Conservation (phyloP, 1,140 invertebrate genomes). For the Anastatus disparis region DNA sequence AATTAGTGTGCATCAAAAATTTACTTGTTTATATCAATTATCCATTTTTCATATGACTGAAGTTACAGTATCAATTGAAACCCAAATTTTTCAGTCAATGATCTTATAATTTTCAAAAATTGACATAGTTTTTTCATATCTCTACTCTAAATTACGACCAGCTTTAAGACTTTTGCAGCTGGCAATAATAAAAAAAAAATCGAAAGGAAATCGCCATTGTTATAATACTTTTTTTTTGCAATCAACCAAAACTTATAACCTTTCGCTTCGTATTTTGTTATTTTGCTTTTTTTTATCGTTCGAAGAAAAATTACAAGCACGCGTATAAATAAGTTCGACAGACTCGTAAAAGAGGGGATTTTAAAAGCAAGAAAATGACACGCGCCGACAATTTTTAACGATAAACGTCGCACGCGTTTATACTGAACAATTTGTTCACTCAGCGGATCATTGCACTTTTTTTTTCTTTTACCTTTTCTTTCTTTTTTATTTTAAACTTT, state of each 20-base stretch:
- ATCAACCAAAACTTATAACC: no score
- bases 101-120: no score
- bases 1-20: slow-evolving; percentile 30
- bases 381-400: slow-evolving; percentile 41
- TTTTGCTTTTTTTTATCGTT: slow-evolving; percentile 55
- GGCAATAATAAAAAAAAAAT: slow-evolving; percentile 63
- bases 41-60: no score
- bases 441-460: background rate
- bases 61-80: no score
- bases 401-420: slow-evolving; percentile 21
- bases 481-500: no score
- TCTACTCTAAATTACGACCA: no score
- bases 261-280: slow-evolving; percentile 61
- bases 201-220: no score
- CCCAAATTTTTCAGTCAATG: no score
- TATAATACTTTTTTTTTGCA: no score
- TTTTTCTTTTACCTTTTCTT: no score
- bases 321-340: slow-evolving; percentile 11
- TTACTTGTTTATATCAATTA: no score
- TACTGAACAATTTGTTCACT: slow-evolving; percentile 27
- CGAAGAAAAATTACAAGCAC: slow-evolving; percentile 47
- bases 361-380: slow-evolving; percentile 32
- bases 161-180: slow-evolving; percentile 50
- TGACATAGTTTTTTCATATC: no score
- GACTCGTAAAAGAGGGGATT: slow-evolving; percentile 7